Evolutionary conservation across 1,140 invertebrate species (phyloP), one percentile per base, ranked within the genome.

Genomic region (Amyelois transitella): DNA sequence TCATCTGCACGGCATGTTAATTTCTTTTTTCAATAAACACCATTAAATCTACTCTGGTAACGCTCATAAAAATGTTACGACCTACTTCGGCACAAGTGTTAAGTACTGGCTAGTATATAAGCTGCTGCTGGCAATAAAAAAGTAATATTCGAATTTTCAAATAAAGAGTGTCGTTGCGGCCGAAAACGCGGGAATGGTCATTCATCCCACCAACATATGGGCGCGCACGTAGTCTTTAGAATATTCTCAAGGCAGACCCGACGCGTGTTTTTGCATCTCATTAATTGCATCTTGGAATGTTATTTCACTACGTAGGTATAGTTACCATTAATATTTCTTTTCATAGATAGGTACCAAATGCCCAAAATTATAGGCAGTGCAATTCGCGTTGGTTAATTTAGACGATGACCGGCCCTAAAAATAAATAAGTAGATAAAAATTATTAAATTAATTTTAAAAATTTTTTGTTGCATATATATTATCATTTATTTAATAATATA

Each of bases 121-220:
- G 12, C 28, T 18, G 52, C 24, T 21, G 58, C 47, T 51, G 32
- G 32, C 32, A 63, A 45, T 61, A 58, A 64, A 64, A 72, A 68
- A 60, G 63, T 62, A 60, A 58, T 48, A 53, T 64, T 70, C 56
- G 63, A 58, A 68, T 74, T 79, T 76, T 59, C 62, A 74, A 78
- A 71, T 69, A 72, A 62, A 60, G 72, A 66, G 69, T 68, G 49
- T 61, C 58, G 64, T 55, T 50, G 54, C 51, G 55, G 67, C 68
- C 82, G 68, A 81, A 83, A 71, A 55, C 63, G 56, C 49, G 38
- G 45, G 44, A 21, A 19, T 77, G 78, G 82, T 82, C 81, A 79
- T 83, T 86, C 81, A 86, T 86, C 80, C 74, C 83, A 62, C 5
- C 49, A 32, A 63, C 80, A 86, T 76, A 80, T 86, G 83, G 62